Evolutionary conservation across 2,113 vertebrate genomes (phyloP).

Genomic region (Chinchilla lanigera): DNA sequence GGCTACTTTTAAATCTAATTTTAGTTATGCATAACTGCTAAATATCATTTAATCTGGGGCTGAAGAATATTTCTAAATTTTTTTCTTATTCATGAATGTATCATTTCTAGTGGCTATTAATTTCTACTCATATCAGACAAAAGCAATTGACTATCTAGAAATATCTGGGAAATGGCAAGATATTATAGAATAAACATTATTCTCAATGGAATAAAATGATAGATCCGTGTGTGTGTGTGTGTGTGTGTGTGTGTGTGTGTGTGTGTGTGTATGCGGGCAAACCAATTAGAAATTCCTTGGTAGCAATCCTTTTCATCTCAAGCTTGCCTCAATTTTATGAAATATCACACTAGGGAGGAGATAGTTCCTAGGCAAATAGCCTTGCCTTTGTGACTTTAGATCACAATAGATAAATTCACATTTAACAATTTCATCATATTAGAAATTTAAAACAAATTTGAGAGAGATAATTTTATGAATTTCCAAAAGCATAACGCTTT

Average conservation of each 20-base stretch:
- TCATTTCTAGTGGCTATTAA: conserved; percentile 77
- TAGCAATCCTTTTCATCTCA: conserved; percentile 36
- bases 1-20: conserved; percentile 77
- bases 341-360: conserved; percentile 39
- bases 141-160: conserved; percentile 70
- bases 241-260: background rate
- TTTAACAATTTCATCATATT: conserved; percentile 50
- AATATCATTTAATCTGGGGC: conserved; percentile 69
- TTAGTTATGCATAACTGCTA: conserved; percentile 66
- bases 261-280: background rate
- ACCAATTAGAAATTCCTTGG: conserved; percentile 74
- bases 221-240: background rate
- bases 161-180: conserved; percentile 74
- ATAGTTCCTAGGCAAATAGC: background rate
- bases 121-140: conserved; percentile 65
- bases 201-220: conserved; percentile 55
- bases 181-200: conserved; percentile 49
- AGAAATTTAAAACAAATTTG: conserved; percentile 44
- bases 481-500: conserved; percentile 50
- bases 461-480: conserved; percentile 49
- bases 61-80: conserved; percentile 74
- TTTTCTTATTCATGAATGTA: conserved; percentile 77
- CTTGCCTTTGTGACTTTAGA: conserved; percentile 52
- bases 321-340: conserved; percentile 52
- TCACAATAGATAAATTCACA: conserved; percentile 15